Percentiles rank a stretch among this genome's conserved stretches.
These are phyloP conservation scores for Prunella fulvescens DNA, from an alignment of 2,113 vertebrate genomes.

Conservation along the genomic window DNA sequence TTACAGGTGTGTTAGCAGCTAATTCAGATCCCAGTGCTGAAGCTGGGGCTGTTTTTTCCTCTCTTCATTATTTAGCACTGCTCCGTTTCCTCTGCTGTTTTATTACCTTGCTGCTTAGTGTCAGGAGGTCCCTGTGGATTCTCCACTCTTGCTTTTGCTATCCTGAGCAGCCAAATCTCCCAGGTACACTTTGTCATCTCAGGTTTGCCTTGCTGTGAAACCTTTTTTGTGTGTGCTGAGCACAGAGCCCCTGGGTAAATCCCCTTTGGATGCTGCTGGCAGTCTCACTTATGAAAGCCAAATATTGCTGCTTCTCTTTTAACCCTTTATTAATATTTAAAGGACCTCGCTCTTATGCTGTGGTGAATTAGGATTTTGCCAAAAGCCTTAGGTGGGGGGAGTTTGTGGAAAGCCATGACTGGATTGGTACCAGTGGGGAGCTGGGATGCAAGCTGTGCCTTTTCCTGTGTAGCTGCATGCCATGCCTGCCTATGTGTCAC, in stretches of 20 bases:
- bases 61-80: neutral
- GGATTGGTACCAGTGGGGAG: neutral
- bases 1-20: neutral
- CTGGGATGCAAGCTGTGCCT: accelerated
- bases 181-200: neutral
- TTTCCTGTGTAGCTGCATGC: accelerated
- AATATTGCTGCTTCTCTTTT: neutral
- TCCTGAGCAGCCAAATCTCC: neutral
- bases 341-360: neutral
- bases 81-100: neutral
- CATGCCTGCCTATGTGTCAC: accelerated
- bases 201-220: neutral
- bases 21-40: neutral
- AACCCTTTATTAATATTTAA: neutral
- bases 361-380: neutral
- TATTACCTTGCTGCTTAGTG: neutral
- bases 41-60: neutral
- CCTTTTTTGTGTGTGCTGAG: neutral
- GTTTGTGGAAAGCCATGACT: neutral
- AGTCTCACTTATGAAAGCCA: neutral
- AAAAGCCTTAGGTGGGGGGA: neutral
- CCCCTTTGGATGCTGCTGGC: neutral
- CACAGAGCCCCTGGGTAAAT: neutral
- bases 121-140: constrained; percentile 15
- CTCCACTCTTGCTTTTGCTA: neutral